Base-by-base conservation (phyloP, 2,888 invertebrate genomes). In the Erpobdella octoculata region DNA sequence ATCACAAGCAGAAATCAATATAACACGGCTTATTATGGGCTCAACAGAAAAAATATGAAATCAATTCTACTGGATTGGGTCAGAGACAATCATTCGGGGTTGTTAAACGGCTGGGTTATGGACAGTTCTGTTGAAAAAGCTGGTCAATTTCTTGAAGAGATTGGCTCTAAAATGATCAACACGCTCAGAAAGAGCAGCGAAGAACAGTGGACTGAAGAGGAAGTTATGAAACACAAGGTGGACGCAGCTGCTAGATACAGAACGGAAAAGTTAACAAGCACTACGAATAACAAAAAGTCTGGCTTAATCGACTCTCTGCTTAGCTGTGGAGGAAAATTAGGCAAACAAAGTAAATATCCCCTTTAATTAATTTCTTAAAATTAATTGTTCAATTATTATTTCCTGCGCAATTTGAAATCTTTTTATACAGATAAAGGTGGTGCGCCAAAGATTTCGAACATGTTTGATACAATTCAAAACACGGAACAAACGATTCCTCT, bases 281-380 rank as follows among this genome's bases (percentile, higher is more conserved):
- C 66, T 25, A 69, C 31, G n/a, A n/a, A 28, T 18, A 58, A 70
- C 35, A 75, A 70, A 41, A 71, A 73, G 37, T 41, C 73, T 8
- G 71, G 58, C 12, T 35, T 75, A 59, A 31, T 75, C 36, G 69
- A 71, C 37, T 74, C 72, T 15, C 65, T 77, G 21, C 65, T 76
- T 37, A 74, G 75, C 8, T 77, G 77, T 65, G 77, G 77, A 18
- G 77, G 77, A 53, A 75, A 75, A 35, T 71, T 72, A 61, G 71
- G 75, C 37, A 72, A 73, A 31, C 72, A 73, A 31, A 69, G 70
- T n/a, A 48, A 35, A 41, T 28, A 37, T 28, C n/a, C 35, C 69
- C 3, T 41, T 41, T 41, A 41, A 41, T 41, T 41, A 41, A 15
- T 41, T 41, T 12, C n/a, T 41, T 41, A 12, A 41, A 41, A 41